Evolutionary conservation across 2,797 vertebrate genomes (phyloP).

Genomic region (Taeniopygia guttata): DNA sequence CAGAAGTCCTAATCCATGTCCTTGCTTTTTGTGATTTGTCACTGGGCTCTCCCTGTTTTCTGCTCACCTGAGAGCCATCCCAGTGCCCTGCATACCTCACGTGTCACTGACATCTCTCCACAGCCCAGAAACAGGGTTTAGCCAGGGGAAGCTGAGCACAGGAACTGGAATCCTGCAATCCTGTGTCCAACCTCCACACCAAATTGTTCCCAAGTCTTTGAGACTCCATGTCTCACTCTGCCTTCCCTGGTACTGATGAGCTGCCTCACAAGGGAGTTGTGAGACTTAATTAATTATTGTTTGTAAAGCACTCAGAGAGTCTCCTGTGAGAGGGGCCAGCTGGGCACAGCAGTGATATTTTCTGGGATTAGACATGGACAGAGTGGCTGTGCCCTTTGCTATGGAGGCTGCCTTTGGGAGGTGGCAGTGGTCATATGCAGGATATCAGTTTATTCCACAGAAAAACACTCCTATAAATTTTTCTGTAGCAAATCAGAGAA

Average conservation of each 20-base stretch:
- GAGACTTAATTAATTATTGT: constrained; percentile 49
- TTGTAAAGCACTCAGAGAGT: not conserved
- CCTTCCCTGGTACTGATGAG: not conserved
- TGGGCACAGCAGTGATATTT: not conserved
- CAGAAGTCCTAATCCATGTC: not conserved
- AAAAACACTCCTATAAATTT: not conserved
- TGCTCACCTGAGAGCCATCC: not conserved
- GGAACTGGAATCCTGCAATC: not conserved
- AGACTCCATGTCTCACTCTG: not conserved
- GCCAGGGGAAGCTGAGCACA: not conserved
- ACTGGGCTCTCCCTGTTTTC: accelerated
- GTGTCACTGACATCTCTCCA: accelerated
- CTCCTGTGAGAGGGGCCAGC: not conserved
- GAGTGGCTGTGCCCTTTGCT: accelerated
- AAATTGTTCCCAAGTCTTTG: not conserved
- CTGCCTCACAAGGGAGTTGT: not conserved
- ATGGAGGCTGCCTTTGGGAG: not conserved
- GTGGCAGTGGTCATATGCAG: not conserved
- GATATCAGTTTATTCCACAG: not conserved
- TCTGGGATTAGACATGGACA: not conserved
- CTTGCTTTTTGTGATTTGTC: accelerated
- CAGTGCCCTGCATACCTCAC: accelerated
- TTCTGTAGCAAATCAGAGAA: not conserved
- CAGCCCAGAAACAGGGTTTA: not conserved
- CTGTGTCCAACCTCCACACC: accelerated